Evolutionary conservation across 2,113 vertebrate genomes (phyloP).

Genomic region (Albula glossodonta): DNA sequence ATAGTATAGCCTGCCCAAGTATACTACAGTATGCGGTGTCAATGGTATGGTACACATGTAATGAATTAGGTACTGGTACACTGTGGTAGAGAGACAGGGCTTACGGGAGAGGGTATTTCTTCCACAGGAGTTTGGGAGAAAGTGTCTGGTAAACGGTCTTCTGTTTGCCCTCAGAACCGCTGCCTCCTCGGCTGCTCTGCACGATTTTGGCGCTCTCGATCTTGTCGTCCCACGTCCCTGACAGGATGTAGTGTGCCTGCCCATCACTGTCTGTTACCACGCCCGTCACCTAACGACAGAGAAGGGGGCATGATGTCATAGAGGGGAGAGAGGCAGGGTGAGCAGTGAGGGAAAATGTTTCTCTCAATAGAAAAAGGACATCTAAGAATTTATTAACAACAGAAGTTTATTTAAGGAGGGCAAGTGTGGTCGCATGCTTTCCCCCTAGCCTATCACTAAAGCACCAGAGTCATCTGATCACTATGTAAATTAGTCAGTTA

Average conservation of each 20-base stretch:
- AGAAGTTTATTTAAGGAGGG: no score
- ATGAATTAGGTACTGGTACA: no score
- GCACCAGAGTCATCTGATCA: no score
- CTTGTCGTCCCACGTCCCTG: slow-evolving; percentile 95
- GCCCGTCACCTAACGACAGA: slow-evolving; percentile 80
- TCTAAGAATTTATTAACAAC: no score
- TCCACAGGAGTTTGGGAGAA: slow-evolving; percentile 90
- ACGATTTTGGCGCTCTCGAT: slow-evolving; percentile 92
- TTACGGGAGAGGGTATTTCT: slow-evolving; percentile 95
- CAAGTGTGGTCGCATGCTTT: no score
- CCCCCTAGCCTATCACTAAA: no score
- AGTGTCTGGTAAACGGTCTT: slow-evolving; percentile 96
- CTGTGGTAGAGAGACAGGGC: slow-evolving; percentile 39
- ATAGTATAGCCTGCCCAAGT: background rate
- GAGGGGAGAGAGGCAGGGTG: background rate
- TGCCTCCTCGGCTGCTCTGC: slow-evolving; percentile 85
- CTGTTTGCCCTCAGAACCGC: slow-evolving; percentile 84
- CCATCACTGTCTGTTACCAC: slow-evolving; percentile 81
- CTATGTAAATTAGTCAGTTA: no score
- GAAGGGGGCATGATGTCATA: background rate
- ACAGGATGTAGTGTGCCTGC: slow-evolving; percentile 91
- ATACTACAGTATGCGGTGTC: background rate
- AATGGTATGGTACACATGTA: background rate
- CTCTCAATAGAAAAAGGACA: background rate
- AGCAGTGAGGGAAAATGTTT: background rate